A percentile compares a stretch with the other conserved stretches of the same genome.
Evolutionary conservation across 2,797 vertebrate genomes (phyloP).

Genomic region (Gadopsis bispinosus): DNA sequence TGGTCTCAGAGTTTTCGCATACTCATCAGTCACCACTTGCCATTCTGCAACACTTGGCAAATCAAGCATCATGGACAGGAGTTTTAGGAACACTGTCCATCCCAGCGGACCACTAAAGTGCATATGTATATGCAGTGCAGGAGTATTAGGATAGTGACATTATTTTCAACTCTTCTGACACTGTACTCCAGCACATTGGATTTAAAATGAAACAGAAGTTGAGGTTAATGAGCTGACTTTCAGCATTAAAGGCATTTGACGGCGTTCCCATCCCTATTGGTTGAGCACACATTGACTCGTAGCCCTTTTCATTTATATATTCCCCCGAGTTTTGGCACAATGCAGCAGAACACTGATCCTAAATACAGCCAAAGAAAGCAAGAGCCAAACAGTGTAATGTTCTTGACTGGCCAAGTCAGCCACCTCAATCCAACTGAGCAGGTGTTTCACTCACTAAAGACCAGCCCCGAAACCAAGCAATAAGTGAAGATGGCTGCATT

Average conservation of each 20-base stretch:
- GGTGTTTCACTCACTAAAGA: conserved; percentile 53
- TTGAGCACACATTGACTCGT: neutral
- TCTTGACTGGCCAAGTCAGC: conserved; percentile 30
- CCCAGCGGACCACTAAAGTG: neutral
- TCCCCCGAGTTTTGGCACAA: neutral
- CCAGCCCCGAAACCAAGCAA: conserved; percentile 42
- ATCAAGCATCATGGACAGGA: conserved; percentile 2
- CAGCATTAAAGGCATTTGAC: conserved; percentile 22
- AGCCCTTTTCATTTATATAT: neutral
- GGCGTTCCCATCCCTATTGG: neutral
- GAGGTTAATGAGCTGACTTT: conserved; percentile 18
- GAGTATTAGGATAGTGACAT: neutral
- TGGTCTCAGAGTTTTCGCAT: conserved; percentile 26
- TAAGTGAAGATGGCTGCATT: conserved; percentile 55
- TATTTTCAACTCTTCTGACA: conserved; percentile 5
- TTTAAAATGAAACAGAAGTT: conserved; percentile 29
- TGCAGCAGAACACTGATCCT: conserved; percentile 1
- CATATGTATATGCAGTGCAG: neutral
- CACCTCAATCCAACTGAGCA: conserved; percentile 47
- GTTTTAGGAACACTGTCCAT: neutral
- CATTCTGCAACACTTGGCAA: conserved; percentile 18
- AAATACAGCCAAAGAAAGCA: conserved; percentile 18
- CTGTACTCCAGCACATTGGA: neutral
- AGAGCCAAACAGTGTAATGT: conserved; percentile 13
- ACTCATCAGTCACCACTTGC: conserved; percentile 14